A percentile compares a stretch with the other conserved stretches of the same genome.
These are phyloP conservation scores for Nematostella vectensis DNA, from an alignment of 92 coral and sea anemone genomes.

Conservation along the genomic window DNA sequence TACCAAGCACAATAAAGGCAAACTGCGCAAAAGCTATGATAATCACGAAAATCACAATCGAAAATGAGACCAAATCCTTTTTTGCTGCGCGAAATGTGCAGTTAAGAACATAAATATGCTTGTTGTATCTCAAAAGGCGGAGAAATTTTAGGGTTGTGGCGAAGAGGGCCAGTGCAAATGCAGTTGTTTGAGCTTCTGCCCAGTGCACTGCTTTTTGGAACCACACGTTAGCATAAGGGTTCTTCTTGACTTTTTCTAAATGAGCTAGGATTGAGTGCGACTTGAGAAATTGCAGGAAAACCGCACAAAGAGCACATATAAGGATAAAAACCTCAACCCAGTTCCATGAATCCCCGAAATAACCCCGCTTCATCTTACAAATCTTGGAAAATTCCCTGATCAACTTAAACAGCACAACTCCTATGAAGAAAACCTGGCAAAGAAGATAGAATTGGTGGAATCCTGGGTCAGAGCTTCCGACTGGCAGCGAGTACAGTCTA, in stretches of 20 bases:
- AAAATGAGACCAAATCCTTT: constrained; percentile 18
- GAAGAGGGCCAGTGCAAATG: constrained; percentile 34
- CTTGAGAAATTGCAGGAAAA: constrained; percentile 23
- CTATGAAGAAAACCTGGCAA: constrained; percentile 22
- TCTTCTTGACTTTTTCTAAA: constrained; percentile 19
- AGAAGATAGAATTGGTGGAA: constrained; percentile 5
- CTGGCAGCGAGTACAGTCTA: constrained; percentile 22
- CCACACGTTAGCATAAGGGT: constrained; percentile 30
- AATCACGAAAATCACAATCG: constrained; percentile 18
- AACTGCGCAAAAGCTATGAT: constrained; percentile 34
- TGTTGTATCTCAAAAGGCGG: constrained; percentile 40
- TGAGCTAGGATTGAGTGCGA: constrained; percentile 1
- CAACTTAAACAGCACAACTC: constrained; percentile 25
- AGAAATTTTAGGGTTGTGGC: constrained; percentile 38
- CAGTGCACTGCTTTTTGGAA: constrained; percentile 41
- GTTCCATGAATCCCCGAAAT: constrained; percentile 26
- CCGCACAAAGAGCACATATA: constrained; percentile 7
- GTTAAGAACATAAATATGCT: constrained; percentile 22
- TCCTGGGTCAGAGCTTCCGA: constrained; percentile 14
- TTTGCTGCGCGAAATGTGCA: constrained; percentile 18
- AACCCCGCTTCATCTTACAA: constrained; percentile 8
- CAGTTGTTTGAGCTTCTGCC: constrained; percentile 40
- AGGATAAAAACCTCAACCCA: constrained; percentile 21
- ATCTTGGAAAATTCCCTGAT: constrained; percentile 24
- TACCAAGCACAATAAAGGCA: constrained; percentile 31